These are phyloP conservation scores for Corella eumyota DNA, from an alignment of 23 tunicate species.

Conservation along the genomic window DNA sequence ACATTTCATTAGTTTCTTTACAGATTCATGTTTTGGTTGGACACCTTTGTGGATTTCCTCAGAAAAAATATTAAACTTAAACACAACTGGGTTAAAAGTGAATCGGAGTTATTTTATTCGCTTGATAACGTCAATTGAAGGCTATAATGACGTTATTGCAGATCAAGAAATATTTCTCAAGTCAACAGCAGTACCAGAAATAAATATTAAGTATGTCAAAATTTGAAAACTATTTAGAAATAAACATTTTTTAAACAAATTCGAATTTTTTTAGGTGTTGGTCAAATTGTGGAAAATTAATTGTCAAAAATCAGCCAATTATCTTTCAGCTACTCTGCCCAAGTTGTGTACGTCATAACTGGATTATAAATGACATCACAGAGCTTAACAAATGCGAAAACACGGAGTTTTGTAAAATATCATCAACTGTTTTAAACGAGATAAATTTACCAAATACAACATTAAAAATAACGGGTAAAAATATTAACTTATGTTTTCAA, in stretches of 20 bases:
- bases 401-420: background rate
- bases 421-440: background rate
- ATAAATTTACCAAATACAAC: background rate
- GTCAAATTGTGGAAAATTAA: background rate
- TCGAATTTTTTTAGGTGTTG: slow-evolving; percentile 1
- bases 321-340: background rate
- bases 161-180: slow-evolving; percentile 1
- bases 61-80: too few relatives aligned
- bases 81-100: too few relatives aligned
- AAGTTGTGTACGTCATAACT: slow-evolving; percentile 4
- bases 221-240: too few relatives aligned
- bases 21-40: slow-evolving; percentile 1
- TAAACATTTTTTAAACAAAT: background rate
- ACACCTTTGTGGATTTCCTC: background rate
- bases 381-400: background rate
- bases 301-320: background rate
- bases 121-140: background rate
- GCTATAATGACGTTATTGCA: background rate
- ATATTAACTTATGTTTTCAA: too few relatives aligned
- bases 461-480: background rate
- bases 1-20: too few relatives aligned
- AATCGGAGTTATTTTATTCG: background rate
- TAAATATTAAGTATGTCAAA: too few relatives aligned
- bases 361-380: slow-evolving; percentile 1
- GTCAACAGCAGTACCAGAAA: too few relatives aligned